Conservation (phyloP, 2,888 invertebrate species). For the Cantharis nigra region DNA sequence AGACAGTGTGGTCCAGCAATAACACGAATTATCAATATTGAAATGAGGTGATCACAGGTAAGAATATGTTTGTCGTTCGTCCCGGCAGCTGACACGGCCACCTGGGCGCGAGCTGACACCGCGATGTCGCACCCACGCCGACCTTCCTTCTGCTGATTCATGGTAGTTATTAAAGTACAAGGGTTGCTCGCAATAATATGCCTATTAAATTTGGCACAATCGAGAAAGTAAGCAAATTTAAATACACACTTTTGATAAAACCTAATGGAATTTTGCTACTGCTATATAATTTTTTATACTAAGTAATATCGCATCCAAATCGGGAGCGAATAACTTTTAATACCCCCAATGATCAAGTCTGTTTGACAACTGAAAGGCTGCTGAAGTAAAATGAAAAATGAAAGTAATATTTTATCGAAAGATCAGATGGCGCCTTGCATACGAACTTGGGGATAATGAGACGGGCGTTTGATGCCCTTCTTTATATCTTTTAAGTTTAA, state of each 20-base stretch:
- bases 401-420: constrained; percentile 58
- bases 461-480: constrained; percentile 54
- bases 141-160: constrained; percentile 49
- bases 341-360: constrained; percentile 49
- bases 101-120: constrained; percentile 49
- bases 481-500: constrained; percentile 15
- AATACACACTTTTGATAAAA: background rate
- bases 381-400: constrained; percentile 57
- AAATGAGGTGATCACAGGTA: constrained; percentile 50
- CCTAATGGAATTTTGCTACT: background rate
- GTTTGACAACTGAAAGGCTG: constrained; percentile 56
- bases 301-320: constrained; percentile 10
- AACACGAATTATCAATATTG: constrained; percentile 52
- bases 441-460: constrained; percentile 58
- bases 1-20: constrained; percentile 48
- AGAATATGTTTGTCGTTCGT: constrained; percentile 47
- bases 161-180: constrained; percentile 47
- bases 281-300: background rate
- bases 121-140: constrained; percentile 49
- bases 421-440: constrained; percentile 59
- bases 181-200: constrained; percentile 38
- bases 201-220: constrained; percentile 26
- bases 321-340: constrained; percentile 26
- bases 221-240: background rate
- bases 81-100: constrained; percentile 55